Conservation (phyloP, 2,888 invertebrate species). For the Actias luna region DNA sequence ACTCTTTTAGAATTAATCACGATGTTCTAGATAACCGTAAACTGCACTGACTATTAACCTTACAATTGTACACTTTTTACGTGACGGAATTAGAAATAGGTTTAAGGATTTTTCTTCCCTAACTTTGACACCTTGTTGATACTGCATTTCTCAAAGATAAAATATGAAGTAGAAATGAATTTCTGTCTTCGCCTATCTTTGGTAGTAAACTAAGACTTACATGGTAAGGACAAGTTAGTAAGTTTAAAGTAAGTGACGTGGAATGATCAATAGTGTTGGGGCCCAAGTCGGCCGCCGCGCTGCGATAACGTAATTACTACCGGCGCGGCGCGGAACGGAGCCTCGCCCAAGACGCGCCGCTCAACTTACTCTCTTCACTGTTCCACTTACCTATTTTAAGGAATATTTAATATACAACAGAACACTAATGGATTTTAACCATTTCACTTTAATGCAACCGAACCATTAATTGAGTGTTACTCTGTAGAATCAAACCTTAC, state of each 20-base stretch:
- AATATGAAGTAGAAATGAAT: neutral
- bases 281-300: conserved; percentile 47
- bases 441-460: conserved; percentile 14
- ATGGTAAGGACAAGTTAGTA: conserved; percentile 40
- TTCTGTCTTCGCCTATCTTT: neutral
- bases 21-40: no score
- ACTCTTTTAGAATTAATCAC: no score
- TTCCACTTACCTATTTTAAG: conserved; percentile 35
- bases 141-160: neutral
- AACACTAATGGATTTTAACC: conserved; percentile 2
- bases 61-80: no score
- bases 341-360: conserved; percentile 46
- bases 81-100: no score
- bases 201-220: conserved; percentile 21
- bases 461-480: conserved; percentile 18
- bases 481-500: no score
- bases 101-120: no score
- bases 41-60: no score
- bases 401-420: conserved; percentile 8
- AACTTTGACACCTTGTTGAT: no score
- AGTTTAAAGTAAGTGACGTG: conserved; percentile 61
- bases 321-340: no score
- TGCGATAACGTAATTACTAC: conserved; percentile 67
- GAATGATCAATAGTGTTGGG: conserved; percentile 66
- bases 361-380: conserved; percentile 23